These are phyloP conservation scores for Melanotaenia maccullochi DNA, from an alignment of 2,797 vertebrate genomes.

Conservation along the genomic window DNA sequence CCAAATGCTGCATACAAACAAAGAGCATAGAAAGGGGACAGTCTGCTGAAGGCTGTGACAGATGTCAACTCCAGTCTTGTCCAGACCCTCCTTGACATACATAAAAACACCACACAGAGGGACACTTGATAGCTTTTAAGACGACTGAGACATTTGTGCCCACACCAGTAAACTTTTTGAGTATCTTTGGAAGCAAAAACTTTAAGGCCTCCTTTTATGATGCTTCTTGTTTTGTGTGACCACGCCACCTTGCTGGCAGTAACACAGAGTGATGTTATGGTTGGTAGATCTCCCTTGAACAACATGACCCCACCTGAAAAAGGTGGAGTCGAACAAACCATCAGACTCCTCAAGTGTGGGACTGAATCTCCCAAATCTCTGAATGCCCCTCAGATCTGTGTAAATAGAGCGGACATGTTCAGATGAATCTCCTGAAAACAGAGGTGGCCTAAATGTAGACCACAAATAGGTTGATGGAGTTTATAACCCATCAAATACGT, in stretches of 20 bases:
- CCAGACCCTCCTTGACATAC: not conserved
- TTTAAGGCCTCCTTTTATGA: slow-evolving; percentile 52
- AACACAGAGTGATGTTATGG: slow-evolving; percentile 2
- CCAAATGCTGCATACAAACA: not conserved
- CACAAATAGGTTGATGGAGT: not conserved
- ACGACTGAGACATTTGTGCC: slow-evolving; percentile 42
- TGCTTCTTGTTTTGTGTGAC: slow-evolving; percentile 4
- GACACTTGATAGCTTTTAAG: slow-evolving; percentile 46
- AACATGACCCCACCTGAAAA: slow-evolving; percentile 3
- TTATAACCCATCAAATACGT: slow-evolving; percentile 4
- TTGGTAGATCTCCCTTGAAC: slow-evolving; percentile 9
- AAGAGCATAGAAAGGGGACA: slow-evolving; percentile 7
- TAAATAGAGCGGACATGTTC: not conserved
- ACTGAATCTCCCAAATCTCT: not conserved
- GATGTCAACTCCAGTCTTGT: not conserved
- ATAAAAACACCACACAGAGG: slow-evolving; percentile 32
- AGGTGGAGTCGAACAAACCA: not conserved
- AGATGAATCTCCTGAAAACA: slow-evolving; percentile 6
- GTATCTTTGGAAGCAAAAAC: slow-evolving; percentile 46
- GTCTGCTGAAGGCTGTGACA: slow-evolving; percentile 42
- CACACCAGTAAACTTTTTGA: slow-evolving; percentile 38
- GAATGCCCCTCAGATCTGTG: not conserved
- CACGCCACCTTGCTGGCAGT: not conserved
- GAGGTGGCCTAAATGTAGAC: slow-evolving; percentile 7
- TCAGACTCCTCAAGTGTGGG: not conserved